A percentile compares a stretch with the other conserved stretches of the same genome.
Conservation (phyloP, 2,113 vertebrate genomes). For the Balaeniceps rex region DNA sequence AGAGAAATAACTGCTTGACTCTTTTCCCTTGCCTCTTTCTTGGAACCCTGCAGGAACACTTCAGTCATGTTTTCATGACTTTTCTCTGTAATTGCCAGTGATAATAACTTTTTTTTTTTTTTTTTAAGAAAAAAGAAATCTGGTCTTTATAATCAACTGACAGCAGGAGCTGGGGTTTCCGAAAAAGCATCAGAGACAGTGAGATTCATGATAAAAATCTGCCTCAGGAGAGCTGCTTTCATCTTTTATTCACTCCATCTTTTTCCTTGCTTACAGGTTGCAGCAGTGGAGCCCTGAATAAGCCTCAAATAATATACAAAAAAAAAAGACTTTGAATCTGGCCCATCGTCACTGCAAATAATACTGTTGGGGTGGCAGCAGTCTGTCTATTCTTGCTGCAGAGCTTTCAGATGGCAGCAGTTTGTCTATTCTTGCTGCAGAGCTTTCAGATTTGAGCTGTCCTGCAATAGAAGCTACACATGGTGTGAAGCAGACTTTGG, state of each 20-base stretch:
- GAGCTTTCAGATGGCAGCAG: background rate
- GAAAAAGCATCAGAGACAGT: background rate
- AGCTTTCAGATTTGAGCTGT: slow-evolving; percentile 22
- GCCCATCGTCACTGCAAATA: background rate
- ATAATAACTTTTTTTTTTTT: background rate
- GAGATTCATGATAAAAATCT: slow-evolving; percentile 14
- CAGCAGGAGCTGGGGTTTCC: background rate
- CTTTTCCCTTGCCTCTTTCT: background rate
- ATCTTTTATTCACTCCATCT: background rate
- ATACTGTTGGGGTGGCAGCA: background rate
- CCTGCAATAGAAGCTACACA: background rate
- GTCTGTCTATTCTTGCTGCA: background rate
- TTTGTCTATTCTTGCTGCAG: background rate
- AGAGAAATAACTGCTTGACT: background rate
- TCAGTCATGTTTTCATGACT: background rate
- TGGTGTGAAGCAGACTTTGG: slow-evolving; percentile 37
- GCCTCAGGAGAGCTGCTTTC: slow-evolving; percentile 17
- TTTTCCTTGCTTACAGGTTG: slow-evolving; percentile 29
- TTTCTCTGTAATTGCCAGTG: background rate
- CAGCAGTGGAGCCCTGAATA: background rate
- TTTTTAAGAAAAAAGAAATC: background rate
- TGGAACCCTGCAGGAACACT: background rate
- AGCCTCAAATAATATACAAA: background rate
- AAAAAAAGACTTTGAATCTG: background rate
- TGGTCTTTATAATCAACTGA: slow-evolving; percentile 22